Conservation (phyloP, 2,113 vertebrate species). For the Petrocephalus microphthalmus region DNA sequence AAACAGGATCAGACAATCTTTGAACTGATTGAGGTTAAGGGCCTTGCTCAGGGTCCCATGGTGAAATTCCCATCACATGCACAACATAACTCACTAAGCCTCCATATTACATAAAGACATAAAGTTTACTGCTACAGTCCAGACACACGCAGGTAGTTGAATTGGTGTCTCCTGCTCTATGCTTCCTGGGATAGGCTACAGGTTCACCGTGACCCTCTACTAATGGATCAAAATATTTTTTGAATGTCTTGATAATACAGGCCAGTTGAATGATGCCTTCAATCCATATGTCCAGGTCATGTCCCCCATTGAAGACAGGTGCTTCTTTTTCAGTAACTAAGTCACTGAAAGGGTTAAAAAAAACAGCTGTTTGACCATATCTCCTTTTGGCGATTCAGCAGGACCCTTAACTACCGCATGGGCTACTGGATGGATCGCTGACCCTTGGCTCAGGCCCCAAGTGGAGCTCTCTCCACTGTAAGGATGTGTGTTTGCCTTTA, state of each 20-base stretch:
- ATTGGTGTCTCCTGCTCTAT: not conserved
- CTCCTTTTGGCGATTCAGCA: not conserved
- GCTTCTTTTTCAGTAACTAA: not conserved
- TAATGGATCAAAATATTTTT: not conserved
- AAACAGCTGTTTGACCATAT: not conserved
- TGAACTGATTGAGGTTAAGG: not conserved
- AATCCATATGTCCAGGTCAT: not conserved
- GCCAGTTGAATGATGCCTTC: not conserved
- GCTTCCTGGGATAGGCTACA: not conserved
- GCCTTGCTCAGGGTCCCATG: not conserved
- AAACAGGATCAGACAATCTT: not conserved
- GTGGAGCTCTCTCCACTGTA: not conserved
- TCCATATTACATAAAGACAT: too few species aligned
- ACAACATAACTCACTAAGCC: not conserved
- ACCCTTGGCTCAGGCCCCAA: not conserved
- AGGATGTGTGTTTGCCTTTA: not conserved
- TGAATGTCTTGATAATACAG: not conserved
- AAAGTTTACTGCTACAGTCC: too few species aligned
- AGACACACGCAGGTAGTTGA: too few species aligned
- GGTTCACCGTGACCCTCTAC: not conserved
- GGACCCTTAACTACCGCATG: not conserved
- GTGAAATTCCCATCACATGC: not conserved
- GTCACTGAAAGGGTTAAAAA: not conserved
- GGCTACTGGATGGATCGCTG: not conserved
- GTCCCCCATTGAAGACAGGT: not conserved